phyloP scores from a whole-genome alignment of 2,888 invertebrate genomes.

The Tolmerus cingulatus region DNA sequence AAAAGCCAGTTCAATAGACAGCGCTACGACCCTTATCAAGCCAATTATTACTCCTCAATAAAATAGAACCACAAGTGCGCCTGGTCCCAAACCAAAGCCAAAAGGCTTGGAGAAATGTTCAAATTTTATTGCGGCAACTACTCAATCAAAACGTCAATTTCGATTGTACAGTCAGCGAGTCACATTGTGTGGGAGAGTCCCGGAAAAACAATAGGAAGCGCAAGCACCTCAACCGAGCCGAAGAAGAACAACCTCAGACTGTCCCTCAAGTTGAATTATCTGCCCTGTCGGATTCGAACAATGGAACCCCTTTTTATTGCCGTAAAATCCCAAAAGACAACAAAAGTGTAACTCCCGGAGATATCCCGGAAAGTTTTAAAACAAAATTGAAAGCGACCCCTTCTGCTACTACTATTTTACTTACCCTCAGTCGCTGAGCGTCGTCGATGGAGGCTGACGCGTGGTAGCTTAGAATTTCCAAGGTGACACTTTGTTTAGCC shows the following conservation, averaged over 20 bases:
- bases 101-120: background rate
- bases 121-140: background rate
- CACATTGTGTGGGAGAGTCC: background rate
- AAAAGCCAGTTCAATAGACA: background rate
- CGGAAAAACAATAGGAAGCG: background rate
- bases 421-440: constrained; percentile 84
- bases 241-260: background rate
- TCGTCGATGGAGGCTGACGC: constrained; percentile 91
- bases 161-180: background rate
- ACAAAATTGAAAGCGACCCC: background rate
- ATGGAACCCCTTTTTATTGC: background rate
- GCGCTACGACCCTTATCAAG: background rate
- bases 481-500: constrained; percentile 94
- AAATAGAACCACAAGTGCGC: background rate
- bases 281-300: background rate
- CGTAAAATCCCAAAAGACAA: background rate
- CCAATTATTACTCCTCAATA: background rate
- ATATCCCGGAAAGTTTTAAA: background rate
- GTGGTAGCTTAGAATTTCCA: constrained; percentile 93
- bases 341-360: background rate
- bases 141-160: background rate
- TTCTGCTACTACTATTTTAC: constrained; percentile 56
- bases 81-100: background rate
- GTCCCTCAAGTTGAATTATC: background rate
- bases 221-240: background rate